Evolutionary conservation across 2,113 vertebrate genomes (phyloP).

Genomic region (Actinemys pallida): DNA sequence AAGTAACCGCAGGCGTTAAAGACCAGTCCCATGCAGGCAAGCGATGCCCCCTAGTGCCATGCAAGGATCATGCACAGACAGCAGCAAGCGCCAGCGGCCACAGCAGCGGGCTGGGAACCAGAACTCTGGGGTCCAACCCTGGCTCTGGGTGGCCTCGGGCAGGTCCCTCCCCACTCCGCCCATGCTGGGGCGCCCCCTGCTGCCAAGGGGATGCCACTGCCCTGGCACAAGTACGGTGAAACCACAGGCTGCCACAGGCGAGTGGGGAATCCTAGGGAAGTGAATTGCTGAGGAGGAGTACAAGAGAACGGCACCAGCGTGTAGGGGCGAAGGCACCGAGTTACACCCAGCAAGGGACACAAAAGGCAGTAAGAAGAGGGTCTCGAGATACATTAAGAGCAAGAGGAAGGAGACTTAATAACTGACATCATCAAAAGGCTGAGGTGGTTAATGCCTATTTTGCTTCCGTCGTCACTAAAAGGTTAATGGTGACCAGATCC

Average conservation of each 20-base stretch:
- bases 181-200: not conserved
- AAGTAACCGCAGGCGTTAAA: rapidly evolving
- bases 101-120: not conserved
- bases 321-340: not conserved
- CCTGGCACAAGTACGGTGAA: too few species aligned
- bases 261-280: not conserved
- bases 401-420: not conserved
- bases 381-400: not conserved
- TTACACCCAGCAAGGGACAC: not conserved
- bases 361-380: not conserved
- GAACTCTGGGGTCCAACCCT: not conserved
- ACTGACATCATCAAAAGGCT: not conserved
- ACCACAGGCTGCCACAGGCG: not conserved
- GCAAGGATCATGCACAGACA: not conserved
- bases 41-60: not conserved
- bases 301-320: not conserved
- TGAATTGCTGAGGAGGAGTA: not conserved
- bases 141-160: not conserved
- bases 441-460: not conserved
- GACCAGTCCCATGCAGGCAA: not conserved
- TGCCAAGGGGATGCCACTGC: not conserved
- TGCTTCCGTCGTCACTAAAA: not conserved
- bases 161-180: not conserved
- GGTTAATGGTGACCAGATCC: not conserved
- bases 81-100: not conserved